Evolutionary conservation across 2,888 invertebrate genomes (phyloP).

Genomic region (Acanthosepion lycidas): DNA sequence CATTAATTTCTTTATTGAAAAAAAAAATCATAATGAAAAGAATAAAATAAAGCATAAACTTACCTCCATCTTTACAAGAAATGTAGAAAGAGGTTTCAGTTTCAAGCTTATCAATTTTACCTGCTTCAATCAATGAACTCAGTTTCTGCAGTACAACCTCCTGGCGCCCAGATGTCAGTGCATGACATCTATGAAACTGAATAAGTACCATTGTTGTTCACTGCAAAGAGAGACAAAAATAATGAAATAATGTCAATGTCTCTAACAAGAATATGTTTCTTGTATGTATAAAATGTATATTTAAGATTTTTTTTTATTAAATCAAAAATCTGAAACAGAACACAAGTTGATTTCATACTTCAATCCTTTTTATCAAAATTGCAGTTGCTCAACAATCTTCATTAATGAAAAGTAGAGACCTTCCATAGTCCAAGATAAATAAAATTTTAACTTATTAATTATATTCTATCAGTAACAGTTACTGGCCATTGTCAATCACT

Average conservation of each 20-base stretch:
- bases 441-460: too few relatives aligned
- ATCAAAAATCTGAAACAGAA: too few relatives aligned
- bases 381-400: too few relatives aligned
- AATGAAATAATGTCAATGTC: background rate
- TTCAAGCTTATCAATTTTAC: slow-evolving; percentile 51
- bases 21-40: too few relatives aligned
- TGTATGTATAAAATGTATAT: background rate
- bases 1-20: too few relatives aligned
- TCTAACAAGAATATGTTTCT: too few relatives aligned
- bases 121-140: slow-evolving; percentile 49
- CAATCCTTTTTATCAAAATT: too few relatives aligned
- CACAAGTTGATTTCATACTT: too few relatives aligned
- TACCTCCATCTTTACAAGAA: slow-evolving; percentile 50
- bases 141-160: slow-evolving; percentile 57
- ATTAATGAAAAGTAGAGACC: too few relatives aligned
- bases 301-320: background rate
- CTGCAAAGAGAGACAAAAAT: background rate
- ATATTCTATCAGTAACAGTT: too few relatives aligned
- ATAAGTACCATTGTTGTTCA: slow-evolving; percentile 6
- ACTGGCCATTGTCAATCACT: too few relatives aligned
- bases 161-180: slow-evolving; percentile 53
- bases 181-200: background rate
- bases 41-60: background rate
- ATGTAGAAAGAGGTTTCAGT: slow-evolving; percentile 66
- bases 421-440: too few relatives aligned